phyloP scores from a whole-genome alignment of 2,797 vertebrate genomes.

The Eremophila alpestris region DNA sequence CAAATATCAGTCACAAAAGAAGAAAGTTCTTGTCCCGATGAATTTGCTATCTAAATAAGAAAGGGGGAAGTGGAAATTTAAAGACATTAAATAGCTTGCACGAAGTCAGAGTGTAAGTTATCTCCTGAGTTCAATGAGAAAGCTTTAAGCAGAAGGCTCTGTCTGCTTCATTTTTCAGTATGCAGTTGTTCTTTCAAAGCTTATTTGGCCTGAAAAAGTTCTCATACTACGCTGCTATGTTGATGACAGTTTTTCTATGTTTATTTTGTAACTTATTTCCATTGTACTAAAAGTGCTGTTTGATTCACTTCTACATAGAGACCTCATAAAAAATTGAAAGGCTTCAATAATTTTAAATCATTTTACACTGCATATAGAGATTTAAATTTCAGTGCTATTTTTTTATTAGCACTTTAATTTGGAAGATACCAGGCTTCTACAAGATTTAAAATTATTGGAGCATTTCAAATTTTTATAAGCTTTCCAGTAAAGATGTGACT shows the following conservation, averaged over 20 bases:
- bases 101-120: neutral
- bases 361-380: conserved; percentile 65
- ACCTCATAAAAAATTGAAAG: conserved; percentile 77
- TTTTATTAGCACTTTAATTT: conserved; percentile 79
- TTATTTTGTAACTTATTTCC: conserved; percentile 57
- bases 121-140: neutral
- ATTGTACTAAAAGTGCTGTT: conserved; percentile 51
- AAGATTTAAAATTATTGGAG: conserved; percentile 80
- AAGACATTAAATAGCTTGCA: neutral
- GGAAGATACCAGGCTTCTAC: conserved; percentile 69
- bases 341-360: conserved; percentile 77
- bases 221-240: neutral
- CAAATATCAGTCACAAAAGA: neutral
- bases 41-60: neutral
- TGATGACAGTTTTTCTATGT: conserved; percentile 17
- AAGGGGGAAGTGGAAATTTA: neutral
- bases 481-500: conserved; percentile 71
- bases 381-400: conserved; percentile 75
- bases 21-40: neutral
- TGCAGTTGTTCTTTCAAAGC: neutral
- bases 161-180: neutral
- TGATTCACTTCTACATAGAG: conserved; percentile 63
- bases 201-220: neutral
- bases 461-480: conserved; percentile 81
- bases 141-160: neutral